Percentiles rank a stretch among this genome's conserved stretches.
phyloP scores from a whole-genome alignment of 2,888 invertebrate genomes.

The Ophonus ardosiacus region DNA sequence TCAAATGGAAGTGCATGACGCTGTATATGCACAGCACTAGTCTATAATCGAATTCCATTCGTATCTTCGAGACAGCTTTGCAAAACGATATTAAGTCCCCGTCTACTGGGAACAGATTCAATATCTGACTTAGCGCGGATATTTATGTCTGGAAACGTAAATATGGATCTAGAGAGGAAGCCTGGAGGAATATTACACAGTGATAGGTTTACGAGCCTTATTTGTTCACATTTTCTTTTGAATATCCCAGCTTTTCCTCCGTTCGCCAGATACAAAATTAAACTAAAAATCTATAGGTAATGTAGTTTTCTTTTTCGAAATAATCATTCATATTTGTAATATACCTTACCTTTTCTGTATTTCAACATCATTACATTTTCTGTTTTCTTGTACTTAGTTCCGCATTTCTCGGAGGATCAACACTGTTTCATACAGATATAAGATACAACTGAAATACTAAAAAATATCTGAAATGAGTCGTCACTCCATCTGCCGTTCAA shows the following conservation, averaged over 20 bases:
- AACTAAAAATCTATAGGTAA: background rate
- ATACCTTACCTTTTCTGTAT: background rate
- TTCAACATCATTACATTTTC: background rate
- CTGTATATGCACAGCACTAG: constrained; percentile 31
- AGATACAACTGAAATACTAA: too few species aligned
- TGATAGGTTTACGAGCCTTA: constrained; percentile 46
- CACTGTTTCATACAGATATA: too few species aligned
- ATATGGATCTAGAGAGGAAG: constrained; percentile 25
- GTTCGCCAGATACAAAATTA: background rate
- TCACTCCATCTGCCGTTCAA: too few species aligned
- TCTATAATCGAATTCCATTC: constrained; percentile 49
- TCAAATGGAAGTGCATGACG: constrained; percentile 35
- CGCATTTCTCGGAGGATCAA: too few species aligned
- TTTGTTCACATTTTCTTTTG: constrained; percentile 31
- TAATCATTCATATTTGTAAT: background rate
- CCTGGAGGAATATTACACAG: constrained; percentile 6
- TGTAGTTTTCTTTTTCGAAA: background rate
- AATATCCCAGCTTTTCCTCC: background rate
- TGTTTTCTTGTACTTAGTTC: too few species aligned
- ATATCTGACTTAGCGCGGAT: constrained; percentile 45
- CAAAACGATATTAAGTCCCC: constrained; percentile 53
- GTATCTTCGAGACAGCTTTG: constrained; percentile 51
- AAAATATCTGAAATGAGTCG: too few species aligned
- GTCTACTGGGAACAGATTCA: constrained; percentile 43
- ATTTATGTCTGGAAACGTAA: constrained; percentile 48